Evolutionary conservation across 2,113 vertebrate genomes (phyloP).

Genomic region (Odocoileus hemionus): DNA sequence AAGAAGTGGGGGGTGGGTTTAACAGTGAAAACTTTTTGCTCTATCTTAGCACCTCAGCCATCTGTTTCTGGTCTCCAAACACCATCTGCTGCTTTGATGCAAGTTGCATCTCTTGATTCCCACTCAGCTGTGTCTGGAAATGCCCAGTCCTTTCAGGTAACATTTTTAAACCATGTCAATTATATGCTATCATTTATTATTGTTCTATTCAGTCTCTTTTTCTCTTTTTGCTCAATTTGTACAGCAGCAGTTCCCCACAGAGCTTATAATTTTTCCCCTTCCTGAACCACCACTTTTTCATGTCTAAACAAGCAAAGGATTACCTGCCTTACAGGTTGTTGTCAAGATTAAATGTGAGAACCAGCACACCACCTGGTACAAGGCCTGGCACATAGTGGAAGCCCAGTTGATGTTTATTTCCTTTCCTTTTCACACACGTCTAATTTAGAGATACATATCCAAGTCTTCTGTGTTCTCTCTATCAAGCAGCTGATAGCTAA

Average conservation of each 20-base stretch:
- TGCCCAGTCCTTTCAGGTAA: conserved; percentile 91
- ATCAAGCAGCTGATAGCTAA: not conserved
- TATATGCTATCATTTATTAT: not conserved
- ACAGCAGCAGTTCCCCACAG: not conserved
- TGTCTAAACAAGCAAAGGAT: not conserved
- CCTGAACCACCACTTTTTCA: not conserved
- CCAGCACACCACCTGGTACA: not conserved
- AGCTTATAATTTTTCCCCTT: not conserved
- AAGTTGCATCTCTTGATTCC: conserved; percentile 79
- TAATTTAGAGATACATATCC: not conserved
- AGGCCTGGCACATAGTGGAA: not conserved
- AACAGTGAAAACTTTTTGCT: conserved; percentile 44
- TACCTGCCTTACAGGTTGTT: not conserved
- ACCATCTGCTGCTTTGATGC: conserved; percentile 86
- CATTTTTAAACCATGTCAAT: not conserved
- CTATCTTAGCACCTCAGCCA: conserved; percentile 78
- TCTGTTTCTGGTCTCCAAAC: conserved; percentile 73
- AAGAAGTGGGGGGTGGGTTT: not conserved
- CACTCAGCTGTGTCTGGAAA: conserved; percentile 81
- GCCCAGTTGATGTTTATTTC: not conserved
- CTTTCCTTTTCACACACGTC: not conserved
- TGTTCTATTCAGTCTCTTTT: not conserved
- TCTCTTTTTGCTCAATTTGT: not conserved
- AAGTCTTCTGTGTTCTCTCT: not conserved
- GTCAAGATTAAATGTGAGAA: not conserved